Base-by-base conservation (phyloP, 2,113 vertebrate species). In the Cromileptes altivelis region DNA sequence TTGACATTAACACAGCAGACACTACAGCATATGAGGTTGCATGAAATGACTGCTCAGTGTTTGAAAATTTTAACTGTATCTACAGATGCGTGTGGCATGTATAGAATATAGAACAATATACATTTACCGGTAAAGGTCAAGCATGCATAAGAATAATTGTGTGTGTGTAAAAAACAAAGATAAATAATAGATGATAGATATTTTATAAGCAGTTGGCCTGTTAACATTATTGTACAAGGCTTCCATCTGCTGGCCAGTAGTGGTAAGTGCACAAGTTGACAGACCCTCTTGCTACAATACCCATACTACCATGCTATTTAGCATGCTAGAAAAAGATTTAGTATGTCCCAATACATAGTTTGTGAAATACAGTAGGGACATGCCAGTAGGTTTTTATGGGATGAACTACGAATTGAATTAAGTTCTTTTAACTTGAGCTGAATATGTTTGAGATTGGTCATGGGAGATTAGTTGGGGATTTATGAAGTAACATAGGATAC, bases 221-320 rank as follows among this genome's bases (percentile, higher is more conserved):
- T 1, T 2, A 6, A 45, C 37, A 45, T 25, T 55, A 68, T 40
- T 56, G 50, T 17, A 27, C 49, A 18, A 52, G 21, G 61, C 55
- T 19, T 11, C 85, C 72, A 42, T 15, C 85, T 87, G 72, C 49
- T 77, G 85, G 67, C 11, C 0, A 0, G 1, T 50, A 17, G 18
- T 4, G 3, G 27, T 62, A 65, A 56, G 0, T 56, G 9, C 79
- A 64, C 23, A 45, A 6, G 1, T 33, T 2, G 0, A 52, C 23
- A 25, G 33, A 37, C 33, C 33, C 33, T 6, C 33, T 4, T 37
- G 6, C 1, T 37, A 6, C 33, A 37, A 37, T 37, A 7, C 33
- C 33, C 33, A 37, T 7, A 0, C 33, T 37, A 37, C 33, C 33
- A 7, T 37, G 6, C 33, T 37, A 37, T 37, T 37, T 37, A 37